Conservation (phyloP, 1,140 invertebrate species). For the Heliconius melpomene region DNA sequence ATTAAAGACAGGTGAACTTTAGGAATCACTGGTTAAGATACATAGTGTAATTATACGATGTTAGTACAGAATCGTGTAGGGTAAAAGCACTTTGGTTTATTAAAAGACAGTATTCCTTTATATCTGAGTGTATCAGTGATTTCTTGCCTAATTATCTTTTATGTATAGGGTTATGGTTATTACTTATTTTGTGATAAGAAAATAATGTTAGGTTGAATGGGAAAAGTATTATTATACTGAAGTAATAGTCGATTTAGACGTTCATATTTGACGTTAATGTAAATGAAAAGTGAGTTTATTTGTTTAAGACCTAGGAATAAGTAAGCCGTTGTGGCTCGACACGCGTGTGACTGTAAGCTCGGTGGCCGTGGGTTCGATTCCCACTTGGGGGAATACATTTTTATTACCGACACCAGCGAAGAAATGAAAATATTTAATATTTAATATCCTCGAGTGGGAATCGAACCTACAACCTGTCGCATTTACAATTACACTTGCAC, state of each 20-base stretch:
- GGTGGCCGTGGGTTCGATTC: no score
- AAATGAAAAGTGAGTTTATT: no score
- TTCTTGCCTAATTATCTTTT: neutral
- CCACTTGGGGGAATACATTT: no score
- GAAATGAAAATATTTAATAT: no score
- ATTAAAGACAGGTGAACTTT: neutral
- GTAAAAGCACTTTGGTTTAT: neutral
- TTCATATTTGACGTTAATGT: neutral
- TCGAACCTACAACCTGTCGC: no score
- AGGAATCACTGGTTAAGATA: neutral
- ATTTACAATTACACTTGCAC: no score
- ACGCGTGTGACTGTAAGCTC: no score
- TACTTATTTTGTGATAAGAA: constrained; percentile 4
- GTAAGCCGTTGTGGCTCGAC: no score
- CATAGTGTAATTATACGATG: neutral
- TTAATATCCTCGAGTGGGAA: no score
- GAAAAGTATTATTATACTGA: neutral
- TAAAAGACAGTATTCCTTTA: neutral
- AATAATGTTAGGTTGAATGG: neutral
- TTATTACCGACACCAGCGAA: no score
- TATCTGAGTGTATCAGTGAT: neutral
- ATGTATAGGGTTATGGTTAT: neutral
- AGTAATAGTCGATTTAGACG: neutral
- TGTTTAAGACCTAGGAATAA: no score
- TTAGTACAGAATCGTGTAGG: neutral